Conservation (phyloP, 2,888 invertebrate genomes). For the Lobophora halterata region DNA sequence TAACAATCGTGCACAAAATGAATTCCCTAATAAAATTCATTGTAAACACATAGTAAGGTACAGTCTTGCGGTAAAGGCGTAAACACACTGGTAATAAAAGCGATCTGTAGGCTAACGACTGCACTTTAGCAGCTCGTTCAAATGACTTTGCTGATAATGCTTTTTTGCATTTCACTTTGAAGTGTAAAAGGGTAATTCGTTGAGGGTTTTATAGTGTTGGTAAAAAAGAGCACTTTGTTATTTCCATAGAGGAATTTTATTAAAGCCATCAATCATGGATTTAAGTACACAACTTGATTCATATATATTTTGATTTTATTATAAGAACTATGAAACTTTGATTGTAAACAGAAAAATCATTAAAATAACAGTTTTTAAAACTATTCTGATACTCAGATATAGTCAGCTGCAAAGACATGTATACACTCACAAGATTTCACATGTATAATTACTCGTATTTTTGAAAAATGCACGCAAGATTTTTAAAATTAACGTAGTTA, state of each 20-base stretch:
- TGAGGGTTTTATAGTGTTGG: background rate
- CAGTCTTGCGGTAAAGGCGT: constrained; percentile 26
- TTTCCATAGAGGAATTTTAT: background rate
- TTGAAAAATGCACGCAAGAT: too few species aligned
- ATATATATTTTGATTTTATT: too few species aligned
- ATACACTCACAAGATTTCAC: too few species aligned
- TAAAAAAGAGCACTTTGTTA: background rate
- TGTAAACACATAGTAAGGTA: constrained; percentile 18
- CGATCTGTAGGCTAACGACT: constrained; percentile 28
- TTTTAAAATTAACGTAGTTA: too few species aligned
- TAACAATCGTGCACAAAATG: background rate
- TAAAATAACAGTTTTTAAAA: too few species aligned
- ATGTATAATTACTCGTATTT: too few species aligned
- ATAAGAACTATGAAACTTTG: too few species aligned
- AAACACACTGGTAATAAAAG: constrained; percentile 32
- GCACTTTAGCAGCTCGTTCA: constrained; percentile 25
- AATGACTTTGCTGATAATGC: constrained; percentile 20
- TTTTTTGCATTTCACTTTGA: constrained; percentile 20
- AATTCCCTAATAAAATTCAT: constrained; percentile 8
- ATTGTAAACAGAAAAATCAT: too few species aligned
- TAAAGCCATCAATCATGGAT: too few species aligned
- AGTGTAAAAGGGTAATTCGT: background rate
- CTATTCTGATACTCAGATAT: too few species aligned
- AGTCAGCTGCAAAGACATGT: too few species aligned
- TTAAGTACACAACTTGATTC: too few species aligned